Evolutionary conservation across 2,113 vertebrate genomes (phyloP).

Genomic region (Tragelaphus imberbis): DNA sequence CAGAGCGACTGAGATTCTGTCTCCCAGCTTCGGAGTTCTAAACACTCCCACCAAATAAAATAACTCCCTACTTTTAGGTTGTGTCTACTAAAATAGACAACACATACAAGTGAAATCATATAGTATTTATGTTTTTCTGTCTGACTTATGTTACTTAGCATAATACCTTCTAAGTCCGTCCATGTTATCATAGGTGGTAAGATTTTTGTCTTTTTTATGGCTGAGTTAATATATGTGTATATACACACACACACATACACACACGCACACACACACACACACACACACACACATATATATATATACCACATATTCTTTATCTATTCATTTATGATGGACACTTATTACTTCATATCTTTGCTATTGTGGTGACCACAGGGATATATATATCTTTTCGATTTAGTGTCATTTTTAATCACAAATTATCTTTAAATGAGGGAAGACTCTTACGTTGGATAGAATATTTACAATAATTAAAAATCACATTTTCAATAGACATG

Average conservation of each 20-base stretch:
- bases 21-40: not conserved
- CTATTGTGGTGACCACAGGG: not conserved
- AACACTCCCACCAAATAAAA: not conserved
- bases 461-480: constrained; percentile 15
- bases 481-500: not conserved
- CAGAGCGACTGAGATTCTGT: not conserved
- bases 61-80: not conserved
- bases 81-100: not conserved
- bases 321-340: not conserved
- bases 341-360: not conserved
- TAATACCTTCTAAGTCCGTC: not conserved
- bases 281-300: no score
- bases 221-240: not conserved
- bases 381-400: not conserved
- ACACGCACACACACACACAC: no score
- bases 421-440: not conserved
- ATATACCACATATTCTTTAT: not conserved
- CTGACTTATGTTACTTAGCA: not conserved
- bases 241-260: no score
- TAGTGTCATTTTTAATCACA: not conserved
- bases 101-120: not conserved
- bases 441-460: not conserved
- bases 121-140: not conserved
- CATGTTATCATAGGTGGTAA: not conserved
- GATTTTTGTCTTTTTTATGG: not conserved